Base-by-base conservation (phyloP, 1,140 invertebrate species). In the Drosophila repletoides region DNA sequence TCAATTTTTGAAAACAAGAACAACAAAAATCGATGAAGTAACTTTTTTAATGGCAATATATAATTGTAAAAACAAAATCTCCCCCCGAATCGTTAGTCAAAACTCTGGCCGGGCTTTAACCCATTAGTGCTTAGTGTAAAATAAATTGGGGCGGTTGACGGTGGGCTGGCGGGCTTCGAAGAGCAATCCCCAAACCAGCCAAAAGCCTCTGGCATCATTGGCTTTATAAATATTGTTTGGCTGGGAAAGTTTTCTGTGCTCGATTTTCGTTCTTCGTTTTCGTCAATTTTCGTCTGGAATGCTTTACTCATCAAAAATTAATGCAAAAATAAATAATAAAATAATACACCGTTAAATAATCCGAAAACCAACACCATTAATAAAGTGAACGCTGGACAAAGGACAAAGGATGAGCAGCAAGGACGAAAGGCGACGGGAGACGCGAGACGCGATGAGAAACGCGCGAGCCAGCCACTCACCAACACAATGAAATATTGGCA, bases 241-340 rank as follows among this genome's bases (percentile, higher is more conserved):
- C 38, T 29, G 17, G 9, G 38, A 51, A 67, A 67, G 64, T 67
- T 52, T 61, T 67, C n/a, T 51, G 45, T 67, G 29, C 38, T 53
- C 22, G 49, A 26, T 41, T 41, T 61, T 48, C 41, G 10, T 12
- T 43, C 15, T n/a, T n/a, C n/a, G 31, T 24, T 46, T 0, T 49
- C 31, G 46, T 60, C 45, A 41, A 26, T 67, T 52, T 53, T 40
- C n/a, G 9, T 45, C 33, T 48, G n/a, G 28, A 28, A 53, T 67
- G 19, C 41, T 60, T 41, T 36, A 40, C 55, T 67, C 80, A 86
- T 86, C 80, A 88, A 79, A 88, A 83, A 88, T 88, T 84, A 84
- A 88, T 84, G 77, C 84, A 88, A 84, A 88, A 88, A 88, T 88
- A 88, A 87, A 88, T 88, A 88, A 88, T 88, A 87, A 88, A 88